phyloP scores from a whole-genome alignment of 2,888 invertebrate genomes.

The Sesia apiformis region DNA sequence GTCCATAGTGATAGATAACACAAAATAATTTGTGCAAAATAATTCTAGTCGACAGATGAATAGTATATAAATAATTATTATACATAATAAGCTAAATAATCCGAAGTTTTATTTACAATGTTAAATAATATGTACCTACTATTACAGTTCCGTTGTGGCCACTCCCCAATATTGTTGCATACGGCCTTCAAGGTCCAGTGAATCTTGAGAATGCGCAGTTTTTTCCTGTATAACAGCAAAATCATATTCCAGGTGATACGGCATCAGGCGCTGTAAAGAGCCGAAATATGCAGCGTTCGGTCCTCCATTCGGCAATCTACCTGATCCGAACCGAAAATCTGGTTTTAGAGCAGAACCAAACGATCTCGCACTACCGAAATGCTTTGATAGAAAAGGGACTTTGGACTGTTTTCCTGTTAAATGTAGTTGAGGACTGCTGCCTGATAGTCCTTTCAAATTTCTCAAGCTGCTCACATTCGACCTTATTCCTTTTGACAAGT shows the following conservation, averaged over 20 bases:
- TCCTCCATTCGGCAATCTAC: constrained; percentile 80
- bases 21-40: constrained; percentile 60
- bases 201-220: constrained; percentile 78
- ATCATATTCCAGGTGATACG: constrained; percentile 86
- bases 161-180: constrained; percentile 95
- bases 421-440: constrained; percentile 81
- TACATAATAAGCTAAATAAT: constrained; percentile 35
- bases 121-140: constrained; percentile 12
- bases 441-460: constrained; percentile 77
- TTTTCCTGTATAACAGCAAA: constrained; percentile 89
- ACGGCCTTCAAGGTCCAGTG: constrained; percentile 84
- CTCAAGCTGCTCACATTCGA: constrained; percentile 68
- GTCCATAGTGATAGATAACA: constrained; percentile 52
- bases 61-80: constrained; percentile 50
- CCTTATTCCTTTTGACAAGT: constrained; percentile 79
- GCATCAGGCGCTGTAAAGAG: constrained; percentile 87
- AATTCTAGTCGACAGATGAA: constrained; percentile 68
- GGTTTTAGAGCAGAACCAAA: constrained; percentile 80
- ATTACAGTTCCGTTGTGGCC: constrained; percentile 86
- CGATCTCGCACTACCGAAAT: constrained; percentile 87
- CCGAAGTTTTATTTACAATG: constrained; percentile 61
- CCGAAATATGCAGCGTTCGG: constrained; percentile 92
- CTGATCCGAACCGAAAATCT: constrained; percentile 73
- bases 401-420: constrained; percentile 52
- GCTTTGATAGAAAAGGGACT: constrained; percentile 78